Percentiles rank a stretch among this genome's conserved stretches.
Conservation (phyloP, 2,113 vertebrate species). For the Amia ocellicauda region DNA sequence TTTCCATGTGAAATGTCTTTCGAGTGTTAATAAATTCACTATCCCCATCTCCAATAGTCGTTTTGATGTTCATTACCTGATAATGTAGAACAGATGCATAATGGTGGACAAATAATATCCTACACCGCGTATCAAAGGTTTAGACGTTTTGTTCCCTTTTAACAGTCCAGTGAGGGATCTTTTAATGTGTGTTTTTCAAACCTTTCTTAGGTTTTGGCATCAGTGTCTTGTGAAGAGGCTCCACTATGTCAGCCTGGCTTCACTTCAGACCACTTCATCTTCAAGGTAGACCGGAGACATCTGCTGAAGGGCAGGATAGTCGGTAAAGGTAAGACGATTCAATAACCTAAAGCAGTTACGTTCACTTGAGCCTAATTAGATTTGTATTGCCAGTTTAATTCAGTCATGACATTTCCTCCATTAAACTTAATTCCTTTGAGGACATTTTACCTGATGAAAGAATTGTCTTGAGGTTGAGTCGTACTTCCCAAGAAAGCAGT, state of each 20-base stretch:
- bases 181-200: too few species aligned
- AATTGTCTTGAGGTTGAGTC: too few species aligned
- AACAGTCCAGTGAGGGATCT: too few species aligned
- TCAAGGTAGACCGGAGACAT: conserved; percentile 38
- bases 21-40: too few species aligned
- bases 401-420: neutral
- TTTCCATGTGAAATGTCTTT: too few species aligned
- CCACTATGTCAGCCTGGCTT: conserved; percentile 55
- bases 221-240: conserved; percentile 19
- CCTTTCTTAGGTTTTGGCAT: conserved; percentile 37
- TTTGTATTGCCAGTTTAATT: neutral
- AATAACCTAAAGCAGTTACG: neutral
- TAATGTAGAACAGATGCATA: too few species aligned
- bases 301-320: conserved; percentile 28
- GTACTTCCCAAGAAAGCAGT: too few species aligned
- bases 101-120: too few species aligned
- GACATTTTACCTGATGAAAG: neutral
- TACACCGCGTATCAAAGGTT: too few species aligned
- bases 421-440: neutral
- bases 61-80: too few species aligned
- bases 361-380: neutral
- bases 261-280: conserved; percentile 32
- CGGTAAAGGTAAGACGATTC: conserved; percentile 54
- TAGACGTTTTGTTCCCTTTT: too few species aligned
- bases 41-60: too few species aligned